Base-by-base conservation (phyloP, 2,113 vertebrate species). In the Tiliqua scincoides region DNA sequence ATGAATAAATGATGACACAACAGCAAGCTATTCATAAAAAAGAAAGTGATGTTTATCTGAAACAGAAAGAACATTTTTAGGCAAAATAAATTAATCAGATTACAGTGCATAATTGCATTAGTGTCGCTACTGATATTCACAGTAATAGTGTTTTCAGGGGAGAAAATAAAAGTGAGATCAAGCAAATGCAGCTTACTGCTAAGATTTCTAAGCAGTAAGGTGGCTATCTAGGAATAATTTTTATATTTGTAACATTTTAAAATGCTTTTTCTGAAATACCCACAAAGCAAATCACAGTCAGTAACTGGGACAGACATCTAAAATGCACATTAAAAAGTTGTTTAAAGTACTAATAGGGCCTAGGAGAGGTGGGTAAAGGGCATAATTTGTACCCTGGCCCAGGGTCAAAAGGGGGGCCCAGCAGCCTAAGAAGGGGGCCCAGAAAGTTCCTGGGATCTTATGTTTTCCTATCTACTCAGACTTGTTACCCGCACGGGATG, bases 61-160 rank as follows among this genome's bases (percentile, higher is more conserved):
- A 90, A 73, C 37, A 87, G 43, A 91, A 18, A 59, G 86, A 88
- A 57, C 17, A 9, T 82, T 93, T 65, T 62, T 84, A 91, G 79
- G 25, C 70, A 21, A 23, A 68, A 76, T 3, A 67, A 83, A 43
- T 20, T 48, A 83, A 68, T 86, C 61, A 73, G 78, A 88, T 88
- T 59, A 43, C 57, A 57, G 71, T 83, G 2, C 65, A 12, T 90
- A 84, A 91, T 91, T 91, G 70, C 83, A 80, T 79, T 91, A 87
- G 30, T 62, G 73, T 83, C 62, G 21, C 65, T 89, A 40, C 80
- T 92, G 4, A 57, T 91, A 78, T 25, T 78, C 90, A 57, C 86
- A 85, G 30, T 89, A 0, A 86, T 82, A 91, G 89, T 90, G 27
- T 87, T 92, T 57, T 32, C 74, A 62, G 57, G 85, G 85, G 82